These are phyloP conservation scores for Caenorhabditis parvicauda DNA, from an alignment of 2,888 invertebrate species.

Conservation along the genomic window DNA sequence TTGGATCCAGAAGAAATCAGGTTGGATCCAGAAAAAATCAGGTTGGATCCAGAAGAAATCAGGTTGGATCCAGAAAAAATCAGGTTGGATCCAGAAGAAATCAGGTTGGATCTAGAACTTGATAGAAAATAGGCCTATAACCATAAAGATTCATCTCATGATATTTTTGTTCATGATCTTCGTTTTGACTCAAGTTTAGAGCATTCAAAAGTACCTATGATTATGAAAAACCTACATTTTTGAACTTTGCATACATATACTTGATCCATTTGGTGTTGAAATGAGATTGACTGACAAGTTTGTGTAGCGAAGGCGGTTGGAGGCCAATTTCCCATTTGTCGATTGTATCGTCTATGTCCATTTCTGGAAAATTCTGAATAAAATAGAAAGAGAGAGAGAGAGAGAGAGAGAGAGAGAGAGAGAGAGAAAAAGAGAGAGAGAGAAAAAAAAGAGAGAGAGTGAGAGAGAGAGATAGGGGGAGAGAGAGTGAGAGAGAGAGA, in stretches of 20 bases:
- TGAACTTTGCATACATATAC: conserved; percentile 55
- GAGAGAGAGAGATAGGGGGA: too few species aligned
- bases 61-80: too few species aligned
- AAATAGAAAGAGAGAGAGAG: too few species aligned
- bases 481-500: too few species aligned
- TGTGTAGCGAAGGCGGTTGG: conserved; percentile 34
- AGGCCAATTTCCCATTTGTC: conserved; percentile 43
- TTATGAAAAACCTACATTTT: conserved; percentile 40
- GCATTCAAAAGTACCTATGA: not conserved
- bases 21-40: too few species aligned
- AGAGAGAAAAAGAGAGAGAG: too few species aligned
- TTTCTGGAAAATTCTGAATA: conserved; percentile 30
- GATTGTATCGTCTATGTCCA: conserved; percentile 40
- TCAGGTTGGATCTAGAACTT: not conserved
- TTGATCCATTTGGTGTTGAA: conserved; percentile 49
- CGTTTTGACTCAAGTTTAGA: not conserved
- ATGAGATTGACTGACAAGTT: conserved; percentile 20
- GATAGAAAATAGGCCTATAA: too few species aligned
- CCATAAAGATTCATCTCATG: not conserved
- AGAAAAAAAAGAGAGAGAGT: not conserved
- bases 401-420: too few species aligned
- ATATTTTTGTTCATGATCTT: not conserved
- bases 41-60: too few species aligned
- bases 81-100: too few species aligned
- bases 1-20: too few species aligned